A percentile compares a stretch with the other conserved stretches of the same genome.
These are phyloP conservation scores for Andrena haemorrhoa DNA, from an alignment of 2,888 invertebrate species.

Conservation along the genomic window DNA sequence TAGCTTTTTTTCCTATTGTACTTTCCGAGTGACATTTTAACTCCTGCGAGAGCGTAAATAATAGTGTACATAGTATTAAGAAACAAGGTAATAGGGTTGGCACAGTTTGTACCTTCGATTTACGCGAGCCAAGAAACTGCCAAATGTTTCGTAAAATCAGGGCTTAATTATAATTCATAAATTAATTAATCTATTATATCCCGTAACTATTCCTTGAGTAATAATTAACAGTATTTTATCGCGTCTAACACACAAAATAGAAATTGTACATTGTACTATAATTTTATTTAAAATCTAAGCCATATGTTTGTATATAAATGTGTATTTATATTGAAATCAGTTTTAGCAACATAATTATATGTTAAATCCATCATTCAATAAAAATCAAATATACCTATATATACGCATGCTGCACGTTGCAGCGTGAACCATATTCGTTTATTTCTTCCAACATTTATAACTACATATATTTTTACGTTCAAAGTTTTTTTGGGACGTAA, in stretches of 20 bases:
- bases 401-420: conserved; percentile 21
- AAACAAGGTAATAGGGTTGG: conserved; percentile 66
- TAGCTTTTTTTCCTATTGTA: conserved; percentile 34
- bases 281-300: conserved; percentile 75
- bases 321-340: conserved; percentile 66
- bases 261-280: conserved; percentile 77
- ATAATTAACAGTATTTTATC: conserved; percentile 68
- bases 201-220: conserved; percentile 47
- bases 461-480: no score
- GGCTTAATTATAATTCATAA: conserved; percentile 44
- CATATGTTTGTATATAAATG: conserved; percentile 74
- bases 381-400: conserved; percentile 64
- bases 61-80: conserved; percentile 53
- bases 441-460: not conserved
- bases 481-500: no score
- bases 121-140: conserved; percentile 54
- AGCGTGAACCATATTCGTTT: not conserved
- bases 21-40: conserved; percentile 34
- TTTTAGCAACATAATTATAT: conserved; percentile 66
- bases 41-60: conserved; percentile 30
- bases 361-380: conserved; percentile 69
- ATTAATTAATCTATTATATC: conserved; percentile 53
- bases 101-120: conserved; percentile 53
- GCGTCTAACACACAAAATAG: conserved; percentile 56
- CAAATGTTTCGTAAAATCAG: conserved; percentile 45